Evolutionary conservation across 2,888 invertebrate genomes (phyloP).

Genomic region (Mythimna lalbum): DNA sequence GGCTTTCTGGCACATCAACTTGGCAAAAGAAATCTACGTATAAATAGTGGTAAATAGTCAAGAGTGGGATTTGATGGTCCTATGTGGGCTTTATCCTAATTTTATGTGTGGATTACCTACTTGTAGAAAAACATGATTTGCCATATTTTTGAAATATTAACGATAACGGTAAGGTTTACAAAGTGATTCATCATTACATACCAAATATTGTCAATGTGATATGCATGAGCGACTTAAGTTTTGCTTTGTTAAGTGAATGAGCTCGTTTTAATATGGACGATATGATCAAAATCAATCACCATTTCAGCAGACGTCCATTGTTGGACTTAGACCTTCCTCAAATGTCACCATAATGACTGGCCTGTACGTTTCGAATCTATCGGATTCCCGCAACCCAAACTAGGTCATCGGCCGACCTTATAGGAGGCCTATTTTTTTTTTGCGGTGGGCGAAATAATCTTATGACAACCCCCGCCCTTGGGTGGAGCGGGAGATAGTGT

Average conservation of each 20-base stretch:
- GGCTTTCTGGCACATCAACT: constrained; percentile 40
- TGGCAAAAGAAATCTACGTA: constrained; percentile 51
- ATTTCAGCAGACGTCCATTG: too few relatives aligned
- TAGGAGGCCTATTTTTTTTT: too few relatives aligned
- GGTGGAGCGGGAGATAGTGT: too few relatives aligned
- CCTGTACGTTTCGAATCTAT: too few relatives aligned
- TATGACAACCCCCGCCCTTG: too few relatives aligned
- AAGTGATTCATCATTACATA: not conserved
- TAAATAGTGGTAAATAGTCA: constrained; percentile 45
- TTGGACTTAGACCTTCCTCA: too few relatives aligned
- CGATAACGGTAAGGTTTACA: not conserved
- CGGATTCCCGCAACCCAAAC: too few relatives aligned
- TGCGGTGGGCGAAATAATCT: too few relatives aligned
- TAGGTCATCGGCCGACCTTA: too few relatives aligned
- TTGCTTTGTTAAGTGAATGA: not conserved
- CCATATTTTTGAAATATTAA: not conserved
- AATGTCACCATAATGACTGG: too few relatives aligned
- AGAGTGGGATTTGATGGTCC: constrained; percentile 59
- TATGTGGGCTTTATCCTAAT: constrained; percentile 46
- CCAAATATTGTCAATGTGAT: not conserved
- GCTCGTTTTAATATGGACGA: not conserved
- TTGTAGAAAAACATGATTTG: constrained; percentile 10
- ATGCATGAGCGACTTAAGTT: not conserved
- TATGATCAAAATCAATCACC: not conserved
- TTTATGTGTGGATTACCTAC: not conserved